Evolutionary conservation across 2,797 vertebrate genomes (phyloP), one percentile per base, ranked within the genome.

Genomic region (Zalophus californianus): DNA sequence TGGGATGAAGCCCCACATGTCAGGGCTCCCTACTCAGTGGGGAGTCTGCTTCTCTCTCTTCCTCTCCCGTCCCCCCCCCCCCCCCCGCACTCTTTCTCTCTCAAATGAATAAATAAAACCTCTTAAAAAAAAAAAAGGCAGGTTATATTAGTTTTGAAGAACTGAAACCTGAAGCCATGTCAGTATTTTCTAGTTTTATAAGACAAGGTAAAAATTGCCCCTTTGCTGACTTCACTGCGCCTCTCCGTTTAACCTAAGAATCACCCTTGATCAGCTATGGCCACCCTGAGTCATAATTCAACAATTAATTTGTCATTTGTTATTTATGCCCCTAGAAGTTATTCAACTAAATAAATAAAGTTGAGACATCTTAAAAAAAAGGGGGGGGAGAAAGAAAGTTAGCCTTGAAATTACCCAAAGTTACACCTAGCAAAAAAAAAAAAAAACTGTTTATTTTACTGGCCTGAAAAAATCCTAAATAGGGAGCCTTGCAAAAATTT

Each of bases 271-370:
- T 60, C 27, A 86, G 75, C 38, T 15, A 56, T 0, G 7, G 52
- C 58, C 62, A 72, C 60, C n/a, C n/a, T 66, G 10, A 73, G 10
- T 56, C 95, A 84, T 64, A 96, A 97, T 96, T 92, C 96, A 94
- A 96, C 94, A 97, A 68, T 56, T 18, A 77, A 56, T 21, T 68
- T 48, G 52, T 15, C 91, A 62, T 92, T 95, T 97, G 88, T 98
- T 93, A 94, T 91, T 91, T 94, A 66, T 97, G 87, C 72, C 92
- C 88, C 52, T 80, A 85, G 96, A 97, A 97, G 92, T 93, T 84
- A 94, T 35, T 97, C 72, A 86, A 97, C 82, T 93, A 85, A 95
- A 96, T 93, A 85, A 95, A 96, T 94, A 90, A 97, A 98, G 50
- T 82, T 72, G 44, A 70, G 41, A 94, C 75, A 95, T 93, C 62